These are phyloP conservation scores for Hydrozoanthus gracilis DNA, from an alignment of 92 coral and sea anemone species.

Conservation along the genomic window DNA sequence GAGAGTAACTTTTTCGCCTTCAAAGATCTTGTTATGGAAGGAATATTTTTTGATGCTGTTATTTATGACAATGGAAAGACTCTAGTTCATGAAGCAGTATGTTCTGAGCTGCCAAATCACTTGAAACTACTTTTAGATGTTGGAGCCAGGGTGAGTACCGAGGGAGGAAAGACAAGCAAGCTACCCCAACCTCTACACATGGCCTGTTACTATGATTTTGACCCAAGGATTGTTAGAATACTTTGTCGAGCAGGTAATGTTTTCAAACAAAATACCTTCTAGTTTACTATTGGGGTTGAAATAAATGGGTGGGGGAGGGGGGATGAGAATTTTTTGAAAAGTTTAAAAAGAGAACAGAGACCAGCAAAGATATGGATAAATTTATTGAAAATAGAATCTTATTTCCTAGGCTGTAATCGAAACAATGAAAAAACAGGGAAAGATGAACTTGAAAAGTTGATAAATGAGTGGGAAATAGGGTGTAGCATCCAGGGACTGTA, in stretches of 20 bases:
- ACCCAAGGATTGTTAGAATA: constrained; percentile 64
- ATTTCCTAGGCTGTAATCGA: too few relatives aligned
- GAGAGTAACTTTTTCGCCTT: constrained; percentile 44
- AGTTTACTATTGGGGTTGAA: too few relatives aligned
- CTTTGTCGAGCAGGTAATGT: constrained; percentile 69
- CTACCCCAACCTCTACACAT: constrained; percentile 80
- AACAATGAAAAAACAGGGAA: not conserved
- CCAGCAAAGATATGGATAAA: too few relatives aligned
- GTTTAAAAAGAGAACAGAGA: too few relatives aligned
- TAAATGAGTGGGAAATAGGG: too few relatives aligned
- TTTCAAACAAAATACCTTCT: too few relatives aligned
- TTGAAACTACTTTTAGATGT: constrained; percentile 60
- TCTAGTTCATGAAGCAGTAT: constrained; percentile 65
- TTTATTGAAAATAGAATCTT: too few relatives aligned
- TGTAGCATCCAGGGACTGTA: too few relatives aligned
- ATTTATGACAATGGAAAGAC: constrained; percentile 52
- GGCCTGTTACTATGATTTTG: constrained; percentile 74
- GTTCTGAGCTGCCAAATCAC: constrained; percentile 55
- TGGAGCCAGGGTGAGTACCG: constrained; percentile 66
- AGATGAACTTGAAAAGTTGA: too few relatives aligned
- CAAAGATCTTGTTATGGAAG: constrained; percentile 58
- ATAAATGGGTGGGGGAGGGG: too few relatives aligned
- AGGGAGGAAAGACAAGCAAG: constrained; percentile 14
- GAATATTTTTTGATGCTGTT: constrained; percentile 65
- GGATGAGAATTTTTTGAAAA: too few relatives aligned